A percentile compares a stretch with the other conserved stretches of the same genome.
These are phyloP conservation scores for Scotopteryx bipunctaria DNA, from an alignment of 2,888 invertebrate species.

Conservation along the genomic window DNA sequence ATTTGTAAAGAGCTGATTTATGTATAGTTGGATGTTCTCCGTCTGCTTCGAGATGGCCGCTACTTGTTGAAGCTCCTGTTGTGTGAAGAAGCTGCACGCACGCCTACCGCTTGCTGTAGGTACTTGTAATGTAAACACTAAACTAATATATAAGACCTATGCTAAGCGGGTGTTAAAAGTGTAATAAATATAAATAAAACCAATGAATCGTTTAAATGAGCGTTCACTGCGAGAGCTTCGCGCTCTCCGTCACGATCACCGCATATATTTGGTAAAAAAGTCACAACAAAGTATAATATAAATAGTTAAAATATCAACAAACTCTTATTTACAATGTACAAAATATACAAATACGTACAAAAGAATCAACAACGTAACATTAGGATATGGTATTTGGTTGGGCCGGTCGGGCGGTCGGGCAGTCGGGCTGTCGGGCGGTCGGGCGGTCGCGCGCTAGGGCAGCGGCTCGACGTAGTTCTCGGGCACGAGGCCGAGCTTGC, in stretches of 20 bases:
- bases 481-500: slow-evolving; percentile 95
- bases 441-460: slow-evolving; percentile 75
- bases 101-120: neutral
- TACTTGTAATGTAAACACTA: too few species aligned
- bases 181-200: slow-evolving; percentile 18
- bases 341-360: slow-evolving; percentile 74
- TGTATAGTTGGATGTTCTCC: too few species aligned
- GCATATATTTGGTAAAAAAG: slow-evolving; percentile 79
- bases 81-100: too few species aligned
- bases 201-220: slow-evolving; percentile 20
- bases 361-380: slow-evolving; percentile 68
- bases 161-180: neutral
- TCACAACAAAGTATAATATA: slow-evolving; percentile 79
- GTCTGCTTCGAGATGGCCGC: too few species aligned
- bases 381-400: slow-evolving; percentile 51
- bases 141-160: too few species aligned
- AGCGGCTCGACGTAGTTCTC: slow-evolving; percentile 97
- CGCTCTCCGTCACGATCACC: slow-evolving; percentile 43
- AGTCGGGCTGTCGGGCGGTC: slow-evolving; percentile 75
- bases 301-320: slow-evolving; percentile 80
- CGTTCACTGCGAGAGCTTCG: slow-evolving; percentile 44
- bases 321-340: slow-evolving; percentile 80
- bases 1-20: too few species aligned
- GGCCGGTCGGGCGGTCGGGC: slow-evolving; percentile 2
- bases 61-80: too few species aligned